Evolutionary conservation across 2,113 vertebrate species (phyloP).

Genomic region (Diphyllodes magnificus): DNA sequence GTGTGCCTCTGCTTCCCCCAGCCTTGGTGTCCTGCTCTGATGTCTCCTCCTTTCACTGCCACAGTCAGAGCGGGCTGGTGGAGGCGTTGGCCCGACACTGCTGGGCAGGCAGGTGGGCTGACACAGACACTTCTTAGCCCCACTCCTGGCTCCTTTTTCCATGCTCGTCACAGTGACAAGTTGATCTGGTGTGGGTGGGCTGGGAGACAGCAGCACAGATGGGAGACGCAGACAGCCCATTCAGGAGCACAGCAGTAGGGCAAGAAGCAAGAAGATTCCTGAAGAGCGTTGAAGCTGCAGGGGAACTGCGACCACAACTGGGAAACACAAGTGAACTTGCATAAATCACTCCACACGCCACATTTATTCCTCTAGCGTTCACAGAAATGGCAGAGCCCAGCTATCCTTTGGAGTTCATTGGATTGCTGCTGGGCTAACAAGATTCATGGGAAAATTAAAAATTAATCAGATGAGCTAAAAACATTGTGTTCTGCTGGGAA

Average conservation of each 20-base stretch:
- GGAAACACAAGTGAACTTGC: conserved; percentile 7
- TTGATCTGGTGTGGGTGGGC: not conserved
- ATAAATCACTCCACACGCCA: not conserved
- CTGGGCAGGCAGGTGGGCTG: not conserved
- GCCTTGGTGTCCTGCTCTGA: not conserved
- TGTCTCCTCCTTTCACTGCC: not conserved
- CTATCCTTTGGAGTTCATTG: not conserved
- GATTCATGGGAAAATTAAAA: conserved; percentile 48
- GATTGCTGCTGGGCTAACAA: conserved; percentile 41
- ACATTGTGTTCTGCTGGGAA: conserved; percentile 5
- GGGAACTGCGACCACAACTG: not conserved
- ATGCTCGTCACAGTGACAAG: fast-evolving
- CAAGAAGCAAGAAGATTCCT: not conserved
- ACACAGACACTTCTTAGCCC: not conserved
- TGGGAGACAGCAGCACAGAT: not conserved
- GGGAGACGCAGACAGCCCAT: not conserved
- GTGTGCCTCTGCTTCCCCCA: not conserved
- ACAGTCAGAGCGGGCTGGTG: not conserved
- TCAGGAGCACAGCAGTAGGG: not conserved
- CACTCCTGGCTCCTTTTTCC: not conserved
- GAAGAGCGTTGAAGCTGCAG: not conserved
- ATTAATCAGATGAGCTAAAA: conserved; percentile 37
- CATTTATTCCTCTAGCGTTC: not conserved
- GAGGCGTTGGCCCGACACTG: fast-evolving
- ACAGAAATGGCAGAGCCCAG: not conserved